These are phyloP conservation scores for Aplysina aerophoba DNA, from an alignment of 37 sponge, comb jelly and placozoan species.

Conservation along the genomic window DNA sequence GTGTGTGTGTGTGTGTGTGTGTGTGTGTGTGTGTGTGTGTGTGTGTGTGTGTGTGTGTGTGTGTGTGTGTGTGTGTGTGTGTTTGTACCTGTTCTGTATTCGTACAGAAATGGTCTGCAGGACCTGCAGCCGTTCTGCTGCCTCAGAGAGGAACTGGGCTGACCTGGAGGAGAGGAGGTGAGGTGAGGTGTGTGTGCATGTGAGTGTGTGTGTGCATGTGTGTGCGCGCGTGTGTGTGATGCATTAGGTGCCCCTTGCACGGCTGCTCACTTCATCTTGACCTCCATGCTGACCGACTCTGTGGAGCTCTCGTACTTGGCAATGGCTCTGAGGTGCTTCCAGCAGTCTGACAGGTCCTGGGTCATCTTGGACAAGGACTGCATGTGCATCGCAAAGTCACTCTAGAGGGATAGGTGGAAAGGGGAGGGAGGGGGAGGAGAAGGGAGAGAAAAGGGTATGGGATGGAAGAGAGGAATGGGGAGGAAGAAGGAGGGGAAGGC, in stretches of 20 bases:
- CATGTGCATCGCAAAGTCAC: conserved; percentile 58
- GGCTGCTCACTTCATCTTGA: conserved; percentile 63
- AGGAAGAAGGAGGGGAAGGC: not conserved
- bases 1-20: no score
- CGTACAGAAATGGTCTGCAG: conserved; percentile 73
- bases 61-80: not conserved
- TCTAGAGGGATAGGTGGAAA: conserved; percentile 8
- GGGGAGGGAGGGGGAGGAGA: no score
- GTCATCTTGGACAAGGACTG: conserved; percentile 52
- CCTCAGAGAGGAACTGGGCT: conserved; percentile 79
- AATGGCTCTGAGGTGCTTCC: conserved; percentile 84
- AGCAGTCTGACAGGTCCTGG: conserved; percentile 64
- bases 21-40: no score
- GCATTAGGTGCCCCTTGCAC: no score
- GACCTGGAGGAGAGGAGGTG: conserved; percentile 24
- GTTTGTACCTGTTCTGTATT: conserved; percentile 68
- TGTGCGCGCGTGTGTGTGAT: no score
- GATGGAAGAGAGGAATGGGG: not conserved
- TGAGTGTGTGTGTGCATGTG: not conserved
- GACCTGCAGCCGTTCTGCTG: conserved; percentile 82
- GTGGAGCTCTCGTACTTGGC: conserved; percentile 82
- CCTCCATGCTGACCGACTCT: conserved; percentile 77
- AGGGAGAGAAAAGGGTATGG: no score
- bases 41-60: no score
- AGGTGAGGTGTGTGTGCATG: not conserved